Percentiles rank a stretch among this genome's conserved stretches.
These are phyloP conservation scores for Otolemur garnettii DNA, from an alignment of 2,113 vertebrate species.

Conservation along the genomic window DNA sequence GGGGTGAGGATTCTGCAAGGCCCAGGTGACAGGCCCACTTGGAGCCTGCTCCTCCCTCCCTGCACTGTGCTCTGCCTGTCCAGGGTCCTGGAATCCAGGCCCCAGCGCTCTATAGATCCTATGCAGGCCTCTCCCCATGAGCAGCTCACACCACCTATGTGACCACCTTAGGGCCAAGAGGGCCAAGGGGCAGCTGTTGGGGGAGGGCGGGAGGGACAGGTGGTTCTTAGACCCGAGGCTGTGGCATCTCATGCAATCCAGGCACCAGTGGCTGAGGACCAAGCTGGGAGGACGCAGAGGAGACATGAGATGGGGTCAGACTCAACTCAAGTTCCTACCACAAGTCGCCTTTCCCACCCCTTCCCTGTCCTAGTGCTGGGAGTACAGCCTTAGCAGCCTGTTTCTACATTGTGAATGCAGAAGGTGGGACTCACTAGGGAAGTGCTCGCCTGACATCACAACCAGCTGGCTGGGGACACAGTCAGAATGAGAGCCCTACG, in stretches of 20 bases:
- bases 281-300: background rate
- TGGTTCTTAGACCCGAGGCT: background rate
- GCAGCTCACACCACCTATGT: background rate
- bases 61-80: rapidly evolving
- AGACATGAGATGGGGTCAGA: background rate
- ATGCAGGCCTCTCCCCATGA: background rate
- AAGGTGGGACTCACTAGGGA: rapidly evolving
- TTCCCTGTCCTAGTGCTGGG: too few species aligned
- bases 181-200: rapidly evolving
- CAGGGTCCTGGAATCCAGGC: background rate
- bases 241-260: background rate
- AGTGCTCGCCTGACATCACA: background rate
- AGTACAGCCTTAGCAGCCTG: background rate
- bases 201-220: too few species aligned
- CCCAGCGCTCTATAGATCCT: background rate
- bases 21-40: background rate
- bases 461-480: background rate
- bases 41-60: background rate
- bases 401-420: rapidly evolving
- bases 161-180: background rate
- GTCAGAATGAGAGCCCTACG: background rate
- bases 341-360: rapidly evolving
- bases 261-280: background rate
- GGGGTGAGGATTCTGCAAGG: rapidly evolving
- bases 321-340: background rate